Percentiles rank a stretch among this genome's conserved stretches.
phyloP scores from a whole-genome alignment of 2,888 invertebrate genomes.

The Lutraria lutraria region DNA sequence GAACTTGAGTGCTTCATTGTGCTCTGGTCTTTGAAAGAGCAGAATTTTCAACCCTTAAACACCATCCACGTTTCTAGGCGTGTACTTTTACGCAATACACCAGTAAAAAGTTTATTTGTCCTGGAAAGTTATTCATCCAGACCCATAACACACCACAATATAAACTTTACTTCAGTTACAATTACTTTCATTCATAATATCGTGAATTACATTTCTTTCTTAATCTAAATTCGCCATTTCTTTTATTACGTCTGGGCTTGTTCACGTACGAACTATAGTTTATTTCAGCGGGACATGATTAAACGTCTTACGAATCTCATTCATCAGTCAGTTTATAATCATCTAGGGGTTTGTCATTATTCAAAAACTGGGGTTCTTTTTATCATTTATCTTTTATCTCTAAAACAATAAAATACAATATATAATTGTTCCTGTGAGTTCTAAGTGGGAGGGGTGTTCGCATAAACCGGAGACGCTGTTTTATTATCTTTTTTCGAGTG shows the following conservation, averaged over 20 bases:
- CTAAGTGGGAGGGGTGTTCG: neutral
- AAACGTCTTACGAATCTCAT: neutral
- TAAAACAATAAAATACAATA: neutral
- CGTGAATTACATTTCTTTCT: neutral
- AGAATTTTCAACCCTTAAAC: too few relatives aligned
- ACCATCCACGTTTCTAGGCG: too few relatives aligned
- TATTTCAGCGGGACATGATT: neutral
- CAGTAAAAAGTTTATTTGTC: too few relatives aligned
- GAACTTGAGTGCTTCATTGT: too few relatives aligned
- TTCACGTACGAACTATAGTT: neutral
- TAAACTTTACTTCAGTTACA: neutral
- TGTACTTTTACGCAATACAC: too few relatives aligned
- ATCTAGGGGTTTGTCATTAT: neutral
- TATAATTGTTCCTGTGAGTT: neutral
- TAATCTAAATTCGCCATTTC: neutral
- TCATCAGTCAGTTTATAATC: neutral
- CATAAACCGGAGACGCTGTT: neutral
- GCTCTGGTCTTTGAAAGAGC: too few relatives aligned
- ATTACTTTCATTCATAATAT: neutral
- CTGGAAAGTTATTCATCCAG: too few relatives aligned
- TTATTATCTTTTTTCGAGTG: neutral
- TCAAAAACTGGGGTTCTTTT: neutral
- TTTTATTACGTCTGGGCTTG: neutral
- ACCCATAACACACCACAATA: neutral
- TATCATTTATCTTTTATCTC: constrained; percentile 5